Percentiles rank a stretch among this genome's conserved stretches.
Conservation (phyloP, 1,140 invertebrate species). For the Harpegnathos saltator region DNA sequence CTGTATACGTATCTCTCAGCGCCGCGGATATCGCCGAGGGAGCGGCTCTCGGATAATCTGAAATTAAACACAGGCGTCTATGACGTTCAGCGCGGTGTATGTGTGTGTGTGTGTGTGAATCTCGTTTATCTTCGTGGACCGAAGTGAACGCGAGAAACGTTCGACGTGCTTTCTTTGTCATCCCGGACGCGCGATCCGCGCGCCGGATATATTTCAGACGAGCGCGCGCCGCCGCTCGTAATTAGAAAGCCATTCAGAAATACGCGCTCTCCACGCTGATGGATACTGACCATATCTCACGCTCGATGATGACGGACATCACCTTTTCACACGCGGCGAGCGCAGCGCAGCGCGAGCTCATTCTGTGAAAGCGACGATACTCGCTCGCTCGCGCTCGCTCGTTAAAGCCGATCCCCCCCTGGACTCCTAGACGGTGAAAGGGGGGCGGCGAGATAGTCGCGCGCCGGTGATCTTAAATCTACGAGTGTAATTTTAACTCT, state of each 20-base stretch:
- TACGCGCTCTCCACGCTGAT: constrained; percentile 69
- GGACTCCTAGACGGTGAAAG: constrained; percentile 48
- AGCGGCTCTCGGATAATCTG: constrained; percentile 27
- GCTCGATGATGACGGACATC: constrained; percentile 56
- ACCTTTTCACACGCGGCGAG: constrained; percentile 66
- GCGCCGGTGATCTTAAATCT: constrained; percentile 43
- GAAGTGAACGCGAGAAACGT: constrained; percentile 38
- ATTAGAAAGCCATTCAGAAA: constrained; percentile 74
- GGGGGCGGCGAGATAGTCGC: constrained; percentile 34
- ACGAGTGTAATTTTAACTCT: constrained; percentile 17
- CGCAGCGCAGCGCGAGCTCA: constrained; percentile 46
- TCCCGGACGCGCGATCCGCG: constrained; percentile 52
- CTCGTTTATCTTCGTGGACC: constrained; percentile 54
- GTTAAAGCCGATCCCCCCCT: constrained; percentile 52
- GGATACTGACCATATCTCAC: constrained; percentile 73
- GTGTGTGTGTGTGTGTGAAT: not conserved
- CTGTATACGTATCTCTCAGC: not conserved
- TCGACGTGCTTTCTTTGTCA: constrained; percentile 62
- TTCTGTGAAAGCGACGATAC: constrained; percentile 50
- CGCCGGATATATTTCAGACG: constrained; percentile 70
- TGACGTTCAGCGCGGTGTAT: constrained; percentile 1
- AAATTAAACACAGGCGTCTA: constrained; percentile 33
- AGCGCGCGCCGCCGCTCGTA: constrained; percentile 62
- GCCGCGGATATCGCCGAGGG: constrained; percentile 10
- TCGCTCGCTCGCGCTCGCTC: constrained; percentile 18